A percentile compares a stretch with the other conserved stretches of the same genome.
Evolutionary conservation across 2,888 invertebrate genomes (phyloP).

Genomic region (Ceramica pisi): DNA sequence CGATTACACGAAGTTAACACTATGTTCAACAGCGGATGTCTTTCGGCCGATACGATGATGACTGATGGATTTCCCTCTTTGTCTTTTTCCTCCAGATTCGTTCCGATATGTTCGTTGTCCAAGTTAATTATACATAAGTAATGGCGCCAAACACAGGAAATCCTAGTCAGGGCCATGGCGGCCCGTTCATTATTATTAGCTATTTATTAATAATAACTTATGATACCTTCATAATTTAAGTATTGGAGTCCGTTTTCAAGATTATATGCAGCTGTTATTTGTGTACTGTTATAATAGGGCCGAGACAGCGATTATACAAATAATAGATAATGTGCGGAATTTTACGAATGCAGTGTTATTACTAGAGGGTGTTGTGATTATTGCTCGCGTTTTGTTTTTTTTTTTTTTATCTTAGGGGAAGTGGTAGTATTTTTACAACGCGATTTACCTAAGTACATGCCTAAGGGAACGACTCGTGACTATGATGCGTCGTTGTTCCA

Average conservation of each 20-base stretch:
- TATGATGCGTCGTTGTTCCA: too few relatives aligned
- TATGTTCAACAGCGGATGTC: too few relatives aligned
- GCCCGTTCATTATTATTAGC: slow-evolving; percentile 21
- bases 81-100: not conserved
- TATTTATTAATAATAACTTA: slow-evolving; percentile 50
- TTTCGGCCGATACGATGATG: too few relatives aligned
- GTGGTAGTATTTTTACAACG: not conserved
- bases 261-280: slow-evolving; percentile 69
- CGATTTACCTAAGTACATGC: too few relatives aligned
- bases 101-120: not conserved
- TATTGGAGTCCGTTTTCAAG: slow-evolving; percentile 62
- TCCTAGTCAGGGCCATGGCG: slow-evolving; percentile 8
- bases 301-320: slow-evolving; percentile 45
- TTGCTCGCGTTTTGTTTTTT: not conserved
- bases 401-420: not conserved
- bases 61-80: too few relatives aligned
- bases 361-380: slow-evolving; percentile 3
- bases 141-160: slow-evolving; percentile 40
- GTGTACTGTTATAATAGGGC: slow-evolving; percentile 70
- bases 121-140: slow-evolving; percentile 7
- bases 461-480: too few relatives aligned
- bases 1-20: too few relatives aligned
- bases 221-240: slow-evolving; percentile 62
- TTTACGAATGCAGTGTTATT: slow-evolving; percentile 23
- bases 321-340: slow-evolving; percentile 31